Conservation (phyloP, 2,113 vertebrate genomes). For the Oncorhynchus clarkii region DNA sequence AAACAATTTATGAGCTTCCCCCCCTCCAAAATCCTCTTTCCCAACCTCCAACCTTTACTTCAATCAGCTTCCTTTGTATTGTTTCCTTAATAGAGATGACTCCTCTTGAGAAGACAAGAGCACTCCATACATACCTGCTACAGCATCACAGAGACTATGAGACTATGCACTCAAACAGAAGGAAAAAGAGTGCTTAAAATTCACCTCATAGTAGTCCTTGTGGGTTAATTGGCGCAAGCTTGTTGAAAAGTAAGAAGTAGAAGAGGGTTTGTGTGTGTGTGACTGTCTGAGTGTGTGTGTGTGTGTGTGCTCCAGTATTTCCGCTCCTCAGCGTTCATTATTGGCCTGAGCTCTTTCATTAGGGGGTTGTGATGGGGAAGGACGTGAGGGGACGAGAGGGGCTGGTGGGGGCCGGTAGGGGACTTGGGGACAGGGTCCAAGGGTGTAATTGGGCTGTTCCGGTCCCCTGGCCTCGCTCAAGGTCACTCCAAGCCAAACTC, state of each 20-base stretch:
- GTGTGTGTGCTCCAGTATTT: constrained; percentile 28
- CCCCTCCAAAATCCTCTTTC: no score
- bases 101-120: constrained; percentile 19
- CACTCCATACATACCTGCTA: no score
- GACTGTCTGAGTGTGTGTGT: not conserved
- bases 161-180: not conserved
- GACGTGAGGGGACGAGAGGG: constrained; percentile 42
- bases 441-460: constrained; percentile 74
- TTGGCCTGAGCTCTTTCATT: constrained; percentile 71
- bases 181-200: not conserved
- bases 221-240: not conserved
- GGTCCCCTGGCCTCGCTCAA: constrained; percentile 64
- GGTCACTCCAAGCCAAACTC: constrained; percentile 64
- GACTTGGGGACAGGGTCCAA: constrained; percentile 30
- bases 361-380: constrained; percentile 51
- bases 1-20: no score
- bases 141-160: no score
- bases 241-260: constrained; percentile 1
- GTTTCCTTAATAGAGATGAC: constrained; percentile 12
- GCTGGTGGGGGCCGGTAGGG: constrained; percentile 23
- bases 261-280: no score
- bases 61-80: no score
- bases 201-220: not conserved
- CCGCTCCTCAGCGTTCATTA: constrained; percentile 56
- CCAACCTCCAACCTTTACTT: no score